Evolutionary conservation across 2,113 vertebrate species (phyloP).

Genomic region (Cyphomyrus plagiostoma): DNA sequence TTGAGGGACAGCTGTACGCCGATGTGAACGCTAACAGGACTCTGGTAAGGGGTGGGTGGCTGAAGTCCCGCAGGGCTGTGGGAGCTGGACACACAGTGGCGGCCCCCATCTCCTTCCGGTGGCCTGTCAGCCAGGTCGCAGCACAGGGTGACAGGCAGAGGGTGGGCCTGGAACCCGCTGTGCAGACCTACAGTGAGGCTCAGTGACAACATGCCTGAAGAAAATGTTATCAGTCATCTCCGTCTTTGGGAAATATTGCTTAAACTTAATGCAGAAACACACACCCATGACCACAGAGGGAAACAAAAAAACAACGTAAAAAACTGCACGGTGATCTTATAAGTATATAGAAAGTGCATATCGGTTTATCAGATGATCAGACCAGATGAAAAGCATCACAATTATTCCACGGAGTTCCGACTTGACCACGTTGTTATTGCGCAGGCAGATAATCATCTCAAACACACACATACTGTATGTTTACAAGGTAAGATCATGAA

Average conservation of each 20-base stretch:
- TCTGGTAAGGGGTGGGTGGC: neutral
- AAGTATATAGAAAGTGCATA: neutral
- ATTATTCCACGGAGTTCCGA: neutral
- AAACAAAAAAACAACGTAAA: neutral
- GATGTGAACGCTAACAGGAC: neutral
- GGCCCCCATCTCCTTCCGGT: neutral
- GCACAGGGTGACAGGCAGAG: neutral
- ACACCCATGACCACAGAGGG: neutral
- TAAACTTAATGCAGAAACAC: neutral
- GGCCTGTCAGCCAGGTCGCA: neutral
- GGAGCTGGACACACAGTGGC: neutral
- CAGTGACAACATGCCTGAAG: neutral
- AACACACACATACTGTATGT: neutral
- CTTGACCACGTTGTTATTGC: neutral
- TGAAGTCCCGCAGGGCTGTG: neutral
- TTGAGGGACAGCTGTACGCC: neutral
- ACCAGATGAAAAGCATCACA: neutral
- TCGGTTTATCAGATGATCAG: neutral
- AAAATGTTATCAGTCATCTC: neutral
- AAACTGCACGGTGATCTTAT: neutral
- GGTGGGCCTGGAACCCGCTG: neutral
- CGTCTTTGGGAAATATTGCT: neutral
- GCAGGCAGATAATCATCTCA: neutral
- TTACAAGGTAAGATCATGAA: neutral
- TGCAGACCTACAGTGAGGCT: neutral